phyloP scores from a whole-genome alignment of 35 echinoderm and acorn worm genomes.

The Heliocidaris tuberculata region DNA sequence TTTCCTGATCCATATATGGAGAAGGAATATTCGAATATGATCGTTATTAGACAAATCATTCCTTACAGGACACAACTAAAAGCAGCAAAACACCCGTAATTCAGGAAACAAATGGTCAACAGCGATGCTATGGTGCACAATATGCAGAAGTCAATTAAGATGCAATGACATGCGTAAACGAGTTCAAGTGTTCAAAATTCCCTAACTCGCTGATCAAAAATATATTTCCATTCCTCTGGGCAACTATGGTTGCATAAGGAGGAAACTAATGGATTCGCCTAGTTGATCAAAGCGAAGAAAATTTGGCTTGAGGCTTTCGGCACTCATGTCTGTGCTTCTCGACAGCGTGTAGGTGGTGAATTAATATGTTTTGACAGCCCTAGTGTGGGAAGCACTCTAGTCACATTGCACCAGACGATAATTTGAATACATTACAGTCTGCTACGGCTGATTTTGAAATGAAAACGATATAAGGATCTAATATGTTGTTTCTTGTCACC shows the following conservation, averaged over 20 bases:
- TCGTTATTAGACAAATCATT: too few species aligned
- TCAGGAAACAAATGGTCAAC: neutral
- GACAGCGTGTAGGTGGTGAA: neutral
- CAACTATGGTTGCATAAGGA: neutral
- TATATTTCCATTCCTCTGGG: neutral
- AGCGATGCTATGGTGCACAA: neutral
- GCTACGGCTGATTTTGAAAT: neutral
- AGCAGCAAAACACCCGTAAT: neutral
- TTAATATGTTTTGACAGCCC: neutral
- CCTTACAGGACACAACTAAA: neutral
- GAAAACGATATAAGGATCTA: neutral
- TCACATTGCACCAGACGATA: neutral
- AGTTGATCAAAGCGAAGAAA: neutral
- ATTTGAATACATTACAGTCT: neutral
- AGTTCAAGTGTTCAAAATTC: neutral
- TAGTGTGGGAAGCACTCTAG: neutral
- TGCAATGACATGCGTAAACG: neutral
- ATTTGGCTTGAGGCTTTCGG: neutral
- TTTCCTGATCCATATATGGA: too few species aligned
- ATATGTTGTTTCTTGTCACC: neutral
- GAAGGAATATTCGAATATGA: too few species aligned
- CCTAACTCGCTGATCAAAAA: neutral
- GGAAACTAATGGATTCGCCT: slow-evolving; percentile 9
- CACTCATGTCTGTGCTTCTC: neutral
- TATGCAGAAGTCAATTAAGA: neutral